Base-by-base conservation (phyloP, 2,888 invertebrate genomes). In the Tachina grossa region DNA sequence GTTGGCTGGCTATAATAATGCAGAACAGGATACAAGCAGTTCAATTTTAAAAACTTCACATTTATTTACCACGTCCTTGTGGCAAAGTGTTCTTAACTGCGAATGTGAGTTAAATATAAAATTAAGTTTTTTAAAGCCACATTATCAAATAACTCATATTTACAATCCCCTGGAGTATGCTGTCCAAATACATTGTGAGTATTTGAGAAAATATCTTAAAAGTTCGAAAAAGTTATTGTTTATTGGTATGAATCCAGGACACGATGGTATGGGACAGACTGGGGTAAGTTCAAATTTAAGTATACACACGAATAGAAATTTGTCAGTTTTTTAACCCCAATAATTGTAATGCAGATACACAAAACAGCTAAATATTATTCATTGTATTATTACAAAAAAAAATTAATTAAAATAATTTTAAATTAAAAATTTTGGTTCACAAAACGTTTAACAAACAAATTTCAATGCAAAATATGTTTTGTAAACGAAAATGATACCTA, bases 201-300 rank as follows among this genome's bases (percentile, higher is more conserved):
- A 96, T 92, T 94, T 97, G 13, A 93, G 93, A 87, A 96, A 95
- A 90, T 97, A 94, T 92, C 96, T 96, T 88, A 94, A 93, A 79
- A 93, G 94, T 0, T 92, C 92, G 22, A 97, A 97, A 92, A 94
- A 94, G 87, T 93, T 98, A 57, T 93, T 98, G 88, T 97, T 97
- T 90, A 94, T 98, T 84, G 98, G 98, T 8, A 98, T 98, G 97
- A 98, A 98, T 93, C 98, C 98, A 14, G 98, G 98, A n/a, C 98
- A 98, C 0, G 98, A 96, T 95, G 98, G 98, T 86, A 98, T 98
- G 98, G 96, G 96, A 43, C 98, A 98, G 93, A 98, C 97, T 88
- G 98, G 98, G 89, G 97, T 72, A 61, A 22, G n/a, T 88, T 97
- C 94, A 94, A 94, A 81, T 16, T 9, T 11, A 31, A 14, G 6